These are phyloP conservation scores for Callaeas wilsoni DNA, from an alignment of 2,113 vertebrate genomes.

Conservation along the genomic window DNA sequence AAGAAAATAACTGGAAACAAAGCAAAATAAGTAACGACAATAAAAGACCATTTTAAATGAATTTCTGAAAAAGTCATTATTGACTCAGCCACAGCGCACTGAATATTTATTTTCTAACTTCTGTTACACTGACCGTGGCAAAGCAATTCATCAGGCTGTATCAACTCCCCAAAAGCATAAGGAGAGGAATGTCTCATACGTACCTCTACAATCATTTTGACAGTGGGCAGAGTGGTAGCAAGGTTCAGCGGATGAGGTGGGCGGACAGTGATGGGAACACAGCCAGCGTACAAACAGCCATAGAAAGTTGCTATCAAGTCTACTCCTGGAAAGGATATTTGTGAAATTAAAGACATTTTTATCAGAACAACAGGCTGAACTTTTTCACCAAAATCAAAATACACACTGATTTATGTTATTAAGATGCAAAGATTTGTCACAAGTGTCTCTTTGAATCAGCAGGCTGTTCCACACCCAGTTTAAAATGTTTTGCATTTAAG, in stretches of 20 bases:
- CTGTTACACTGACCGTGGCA: not conserved
- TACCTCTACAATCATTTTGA: conserved; percentile 98
- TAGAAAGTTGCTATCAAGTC: conserved; percentile 95
- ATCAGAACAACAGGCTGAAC: not conserved
- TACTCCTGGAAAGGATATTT: conserved; percentile 75
- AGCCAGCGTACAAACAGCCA: conserved; percentile 91
- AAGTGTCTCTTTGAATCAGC: not conserved
- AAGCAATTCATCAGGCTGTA: not conserved
- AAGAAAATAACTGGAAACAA: not conserved
- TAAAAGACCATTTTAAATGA: not conserved
- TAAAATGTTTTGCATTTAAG: not conserved
- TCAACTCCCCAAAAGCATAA: not conserved
- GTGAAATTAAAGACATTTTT: not conserved
- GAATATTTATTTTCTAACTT: not conserved
- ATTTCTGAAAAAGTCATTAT: not conserved
- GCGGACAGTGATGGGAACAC: conserved; percentile 88
- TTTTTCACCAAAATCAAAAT: not conserved
- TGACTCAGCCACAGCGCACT: not conserved
- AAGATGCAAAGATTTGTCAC: not conserved
- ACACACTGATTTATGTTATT: not conserved
- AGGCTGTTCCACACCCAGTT: not conserved
- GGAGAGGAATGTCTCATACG: not conserved
- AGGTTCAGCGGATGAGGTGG: conserved; percentile 94
- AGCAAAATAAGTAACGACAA: not conserved
- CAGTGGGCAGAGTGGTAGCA: conserved; percentile 90